Evolutionary conservation across 1,140 invertebrate species (phyloP), one percentile per base, ranked within the genome.

Genomic region (Battus philenor): DNA sequence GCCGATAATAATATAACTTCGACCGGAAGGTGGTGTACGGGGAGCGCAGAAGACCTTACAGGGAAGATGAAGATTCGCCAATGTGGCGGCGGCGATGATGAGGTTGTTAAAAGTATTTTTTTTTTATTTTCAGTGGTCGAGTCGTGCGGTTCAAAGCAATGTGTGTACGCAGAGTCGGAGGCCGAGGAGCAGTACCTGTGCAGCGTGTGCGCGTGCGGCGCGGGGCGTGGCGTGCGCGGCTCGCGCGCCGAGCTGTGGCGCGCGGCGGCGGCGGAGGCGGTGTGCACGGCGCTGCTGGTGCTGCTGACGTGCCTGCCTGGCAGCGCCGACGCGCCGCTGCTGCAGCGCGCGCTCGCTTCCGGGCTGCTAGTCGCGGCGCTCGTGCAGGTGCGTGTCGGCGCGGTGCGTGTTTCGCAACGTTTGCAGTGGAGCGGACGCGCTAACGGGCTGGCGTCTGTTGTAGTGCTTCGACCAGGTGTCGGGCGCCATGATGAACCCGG

Each of bases 391-490:
- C 27, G 33, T 13, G 4, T 3, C 24, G 20, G 16, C 26, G 7
- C 22, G 43, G 47, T 59, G 16, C 38, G 18, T 20, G 18, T 6
- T 20, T 20, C 18, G 18, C 18, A 20, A 20, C 2, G 18, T 20
- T 20, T 6, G 6, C 18, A 20, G 18, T 20, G 18, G 2, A n/a
- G n/a, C 18, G 18, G 2, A 20, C 18, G 18, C 18, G 18, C 18
- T 20, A 6, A 20, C 18, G 18, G 2, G 6, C 2, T 3, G 18
- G 2, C 6, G 8, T 1, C 1, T 43, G 18, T 53, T 48, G 18
- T 63, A 70, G 59, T 61, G 60, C 17, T 57, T 74, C 47, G 66
- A 67, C 34, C 74, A 75, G 69, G 43, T 75, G 4, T 74, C 69
- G 16, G 69, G 69, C 32, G 69, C 67, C 43, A 54, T 66, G 44